Conservation (phyloP, 2,113 vertebrate species). For the Halcyon senegalensis region DNA sequence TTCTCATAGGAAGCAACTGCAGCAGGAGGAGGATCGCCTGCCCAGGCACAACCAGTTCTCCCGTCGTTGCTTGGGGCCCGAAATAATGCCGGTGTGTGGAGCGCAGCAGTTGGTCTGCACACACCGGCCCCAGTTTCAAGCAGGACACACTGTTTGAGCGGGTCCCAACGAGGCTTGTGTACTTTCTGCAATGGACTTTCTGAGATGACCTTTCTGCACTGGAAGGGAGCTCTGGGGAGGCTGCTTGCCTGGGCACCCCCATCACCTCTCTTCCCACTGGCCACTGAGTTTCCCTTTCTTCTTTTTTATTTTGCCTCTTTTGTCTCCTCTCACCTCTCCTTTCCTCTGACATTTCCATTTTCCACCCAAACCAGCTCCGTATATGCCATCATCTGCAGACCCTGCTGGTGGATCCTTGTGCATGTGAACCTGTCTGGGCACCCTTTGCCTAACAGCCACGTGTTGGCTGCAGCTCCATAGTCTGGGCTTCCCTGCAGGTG, state of each 20-base stretch:
- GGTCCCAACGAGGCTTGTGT: neutral
- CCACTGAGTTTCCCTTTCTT: neutral
- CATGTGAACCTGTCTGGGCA: neutral
- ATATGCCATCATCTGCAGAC: neutral
- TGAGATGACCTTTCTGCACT: neutral
- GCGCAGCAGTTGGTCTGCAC: fast-evolving
- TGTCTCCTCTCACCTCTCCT: neutral
- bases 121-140: fast-evolving
- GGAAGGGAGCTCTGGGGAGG: neutral
- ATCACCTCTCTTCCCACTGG: neutral
- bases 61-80: fast-evolving
- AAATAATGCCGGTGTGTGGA: fast-evolving
- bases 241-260: neutral
- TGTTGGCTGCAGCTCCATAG: neutral
- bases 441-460: neutral
- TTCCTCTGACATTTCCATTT: neutral
- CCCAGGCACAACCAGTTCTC: neutral
- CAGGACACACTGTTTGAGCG: neutral
- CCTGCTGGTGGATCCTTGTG: neutral
- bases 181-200: neutral
- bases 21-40: neutral
- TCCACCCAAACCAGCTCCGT: neutral
- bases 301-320: neutral
- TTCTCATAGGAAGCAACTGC: fast-evolving
- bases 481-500: neutral